Evolutionary conservation across 1,140 invertebrate genomes (phyloP), one percentile per base, ranked within the genome.

Genomic region (Bombus terrestris): DNA sequence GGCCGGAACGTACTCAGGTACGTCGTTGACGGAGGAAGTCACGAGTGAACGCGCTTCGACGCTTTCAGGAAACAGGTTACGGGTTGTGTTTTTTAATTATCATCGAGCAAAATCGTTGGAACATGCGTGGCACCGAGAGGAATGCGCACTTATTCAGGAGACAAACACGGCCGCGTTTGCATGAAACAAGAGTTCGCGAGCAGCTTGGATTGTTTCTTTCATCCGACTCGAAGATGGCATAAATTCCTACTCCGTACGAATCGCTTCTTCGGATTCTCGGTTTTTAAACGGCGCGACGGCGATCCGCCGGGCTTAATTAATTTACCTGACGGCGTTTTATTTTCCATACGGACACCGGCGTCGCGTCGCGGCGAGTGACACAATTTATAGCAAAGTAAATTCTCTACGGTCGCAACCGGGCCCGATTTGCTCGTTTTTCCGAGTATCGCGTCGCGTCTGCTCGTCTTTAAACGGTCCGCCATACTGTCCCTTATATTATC

Each of bases 301-400:
- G 47, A 53, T 53, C 47, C 47, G 18, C 18, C 12, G 68, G 4
- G 59, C 6, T 53, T 68, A 57, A 75, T 83, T 77, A 77, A 77
- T 83, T 71, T 66, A 25, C 15, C 18, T 1, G 43, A 4, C 69
- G 28, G 6, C 9, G 73, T 69, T 41, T 69, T 32, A 64, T 62
- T 73, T 41, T 13, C 80, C 12, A n/a, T 28, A 2, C 35, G 43
- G 13, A n/a, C 32, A n/a, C 37, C 62, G 12, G 73, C 72, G 85
- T 88, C 59, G 69, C n/a, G 59, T n/a, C 59, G 3, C 18, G 4
- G 43, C 77, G 77, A 57, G 39, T 78, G 86, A 74, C 83, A 75
- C 39, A 66, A 72, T 81, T 77, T 85, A 72, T 76, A 68, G 84
- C 41, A 78, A 89, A 82, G 82, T 83, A 89, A 88, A 89, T 89